Conservation (phyloP, 2,797 vertebrate genomes). For the Notoglanidium macrostoma region DNA sequence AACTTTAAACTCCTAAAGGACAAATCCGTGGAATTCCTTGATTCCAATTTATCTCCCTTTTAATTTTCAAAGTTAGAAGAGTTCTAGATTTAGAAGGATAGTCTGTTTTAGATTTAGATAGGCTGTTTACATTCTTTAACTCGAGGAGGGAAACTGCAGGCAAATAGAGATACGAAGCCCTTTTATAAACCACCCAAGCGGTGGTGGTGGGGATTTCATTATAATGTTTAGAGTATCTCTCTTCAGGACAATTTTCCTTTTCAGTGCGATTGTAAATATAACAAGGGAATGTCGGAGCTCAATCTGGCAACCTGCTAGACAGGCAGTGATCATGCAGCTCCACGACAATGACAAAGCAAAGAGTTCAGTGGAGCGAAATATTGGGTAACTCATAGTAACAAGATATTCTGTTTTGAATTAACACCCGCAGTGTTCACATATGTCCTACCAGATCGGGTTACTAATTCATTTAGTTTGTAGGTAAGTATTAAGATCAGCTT, state of each 20-base stretch:
- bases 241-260: neutral
- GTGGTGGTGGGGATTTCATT: neutral
- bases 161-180: neutral
- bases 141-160: neutral
- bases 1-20: neutral
- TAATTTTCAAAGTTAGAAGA: neutral
- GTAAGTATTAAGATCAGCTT: neutral
- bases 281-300: fast-evolving
- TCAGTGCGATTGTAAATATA: neutral
- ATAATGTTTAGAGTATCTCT: neutral
- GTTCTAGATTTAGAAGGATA: neutral
- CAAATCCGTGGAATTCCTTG: neutral
- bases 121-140: neutral
- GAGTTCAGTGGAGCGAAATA: neutral
- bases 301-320: slow-evolving; percentile 18
- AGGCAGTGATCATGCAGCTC: slow-evolving; percentile 29
- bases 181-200: neutral
- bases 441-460: neutral
- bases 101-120: neutral
- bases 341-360: slow-evolving; percentile 42
- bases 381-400: neutral
- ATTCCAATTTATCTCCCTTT: neutral
- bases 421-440: neutral
- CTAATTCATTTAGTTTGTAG: neutral
- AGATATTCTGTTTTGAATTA: neutral